Conservation (phyloP, 2,888 invertebrate genomes). For the Automeris io region DNA sequence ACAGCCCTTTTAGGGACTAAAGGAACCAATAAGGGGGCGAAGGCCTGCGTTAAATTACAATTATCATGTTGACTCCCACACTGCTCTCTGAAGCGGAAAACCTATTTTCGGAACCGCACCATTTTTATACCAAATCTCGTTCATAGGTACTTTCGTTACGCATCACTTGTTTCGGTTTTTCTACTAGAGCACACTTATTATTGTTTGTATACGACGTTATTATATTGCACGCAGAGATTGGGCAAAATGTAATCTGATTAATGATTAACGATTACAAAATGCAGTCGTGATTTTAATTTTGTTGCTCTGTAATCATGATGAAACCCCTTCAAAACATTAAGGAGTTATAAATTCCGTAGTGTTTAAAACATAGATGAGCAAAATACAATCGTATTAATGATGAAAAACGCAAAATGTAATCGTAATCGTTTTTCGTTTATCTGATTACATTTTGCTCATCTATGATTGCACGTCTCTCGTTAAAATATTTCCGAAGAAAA, state of each 20-base stretch:
- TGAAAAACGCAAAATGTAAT: no score
- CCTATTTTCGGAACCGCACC: constrained; percentile 23
- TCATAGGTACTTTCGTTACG: constrained; percentile 7
- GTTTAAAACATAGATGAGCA: no score
- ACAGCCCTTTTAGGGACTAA: constrained; percentile 18
- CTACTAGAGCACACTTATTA: not conserved
- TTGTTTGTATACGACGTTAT: not conserved
- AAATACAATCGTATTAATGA: no score
- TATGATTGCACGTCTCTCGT: not conserved
- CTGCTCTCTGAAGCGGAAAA: constrained; percentile 31
- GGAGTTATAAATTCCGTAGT: no score
- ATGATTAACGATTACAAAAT: no score
- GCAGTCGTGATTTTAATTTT: no score
- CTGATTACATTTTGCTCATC: no score
- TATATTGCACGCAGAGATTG: no score
- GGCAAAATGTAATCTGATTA: no score
- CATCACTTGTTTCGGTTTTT: constrained; percentile 5
- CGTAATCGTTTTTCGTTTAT: no score
- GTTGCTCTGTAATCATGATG: no score
- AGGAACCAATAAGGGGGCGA: constrained; percentile 16
- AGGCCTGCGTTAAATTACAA: constrained; percentile 51
- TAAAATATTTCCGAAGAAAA: not conserved
- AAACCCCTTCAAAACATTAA: no score
- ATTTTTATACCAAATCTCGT: constrained; percentile 8
- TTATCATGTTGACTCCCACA: constrained; percentile 51